Conservation (phyloP, 2,113 vertebrate genomes). For the Corvus hawaiiensis region DNA sequence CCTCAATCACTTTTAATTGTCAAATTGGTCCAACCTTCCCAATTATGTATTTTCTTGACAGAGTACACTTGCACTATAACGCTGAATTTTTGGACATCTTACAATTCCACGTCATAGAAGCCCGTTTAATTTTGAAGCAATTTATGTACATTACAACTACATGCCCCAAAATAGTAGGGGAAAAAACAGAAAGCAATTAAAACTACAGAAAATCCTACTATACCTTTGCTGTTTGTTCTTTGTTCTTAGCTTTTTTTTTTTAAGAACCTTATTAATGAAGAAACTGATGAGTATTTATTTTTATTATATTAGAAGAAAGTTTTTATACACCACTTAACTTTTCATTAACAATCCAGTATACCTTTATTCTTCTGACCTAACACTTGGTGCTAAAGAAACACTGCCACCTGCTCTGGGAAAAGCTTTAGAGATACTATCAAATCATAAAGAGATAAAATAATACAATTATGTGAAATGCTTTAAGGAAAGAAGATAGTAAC, state of each 20-base stretch:
- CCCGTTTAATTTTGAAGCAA: not conserved
- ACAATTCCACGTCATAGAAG: not conserved
- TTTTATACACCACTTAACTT: not conserved
- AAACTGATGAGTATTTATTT: not conserved
- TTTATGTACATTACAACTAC: not conserved
- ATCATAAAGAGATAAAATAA: not conserved
- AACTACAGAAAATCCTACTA: not conserved
- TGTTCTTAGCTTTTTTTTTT: too few relatives aligned
- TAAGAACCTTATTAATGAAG: not conserved
- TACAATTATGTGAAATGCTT: not conserved
- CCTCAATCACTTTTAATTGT: not conserved
- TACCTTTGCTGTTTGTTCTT: not conserved
- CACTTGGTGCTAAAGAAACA: not conserved
- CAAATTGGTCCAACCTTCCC: not conserved
- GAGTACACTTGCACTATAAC: not conserved
- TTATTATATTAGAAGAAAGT: not conserved
- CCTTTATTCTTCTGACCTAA: not conserved
- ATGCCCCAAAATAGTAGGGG: accelerated
- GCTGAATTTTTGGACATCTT: not conserved
- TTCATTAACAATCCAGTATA: not conserved
- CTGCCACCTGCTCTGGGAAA: not conserved
- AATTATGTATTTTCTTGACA: not conserved
- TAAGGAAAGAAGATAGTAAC: not conserved
- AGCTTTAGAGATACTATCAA: not conserved
- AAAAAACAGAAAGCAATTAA: not conserved